These are phyloP conservation scores for Andricus curvator DNA, from an alignment of 2,888 invertebrate species.

Conservation along the genomic window DNA sequence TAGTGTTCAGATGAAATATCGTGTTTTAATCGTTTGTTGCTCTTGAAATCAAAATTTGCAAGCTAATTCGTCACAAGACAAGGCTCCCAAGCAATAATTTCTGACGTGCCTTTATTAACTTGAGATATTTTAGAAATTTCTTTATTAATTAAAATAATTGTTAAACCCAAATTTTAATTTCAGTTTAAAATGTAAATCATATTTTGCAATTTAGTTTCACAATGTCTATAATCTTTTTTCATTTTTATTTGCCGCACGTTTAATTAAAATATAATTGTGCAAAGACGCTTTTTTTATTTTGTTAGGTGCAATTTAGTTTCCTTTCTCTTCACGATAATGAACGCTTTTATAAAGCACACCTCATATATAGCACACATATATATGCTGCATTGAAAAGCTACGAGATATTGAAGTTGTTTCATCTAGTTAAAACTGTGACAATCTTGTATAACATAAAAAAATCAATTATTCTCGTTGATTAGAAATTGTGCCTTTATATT, in stretches of 20 bases:
- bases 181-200: neutral
- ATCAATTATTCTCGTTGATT: neutral
- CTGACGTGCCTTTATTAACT: neutral
- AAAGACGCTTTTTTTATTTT: neutral
- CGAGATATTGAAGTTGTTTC: neutral
- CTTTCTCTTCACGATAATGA: slow-evolving; percentile 10
- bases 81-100: neutral
- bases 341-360: neutral
- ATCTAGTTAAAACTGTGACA: neutral
- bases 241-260: neutral
- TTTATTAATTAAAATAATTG: too few species aligned
- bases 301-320: neutral
- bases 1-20: neutral
- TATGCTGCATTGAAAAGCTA: neutral
- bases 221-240: neutral
- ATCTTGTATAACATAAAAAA: neutral
- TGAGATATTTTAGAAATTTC: neutral
- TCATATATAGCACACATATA: neutral
- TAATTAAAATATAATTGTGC: slow-evolving; percentile 15
- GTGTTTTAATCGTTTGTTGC: neutral
- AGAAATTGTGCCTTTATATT: neutral
- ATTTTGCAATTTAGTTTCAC: slow-evolving; percentile 4
- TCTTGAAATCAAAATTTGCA: neutral
- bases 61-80: neutral
- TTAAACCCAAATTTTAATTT: too few species aligned